These are phyloP conservation scores for Mylabris sibirica DNA, from an alignment of 2,888 invertebrate species.

Conservation along the genomic window DNA sequence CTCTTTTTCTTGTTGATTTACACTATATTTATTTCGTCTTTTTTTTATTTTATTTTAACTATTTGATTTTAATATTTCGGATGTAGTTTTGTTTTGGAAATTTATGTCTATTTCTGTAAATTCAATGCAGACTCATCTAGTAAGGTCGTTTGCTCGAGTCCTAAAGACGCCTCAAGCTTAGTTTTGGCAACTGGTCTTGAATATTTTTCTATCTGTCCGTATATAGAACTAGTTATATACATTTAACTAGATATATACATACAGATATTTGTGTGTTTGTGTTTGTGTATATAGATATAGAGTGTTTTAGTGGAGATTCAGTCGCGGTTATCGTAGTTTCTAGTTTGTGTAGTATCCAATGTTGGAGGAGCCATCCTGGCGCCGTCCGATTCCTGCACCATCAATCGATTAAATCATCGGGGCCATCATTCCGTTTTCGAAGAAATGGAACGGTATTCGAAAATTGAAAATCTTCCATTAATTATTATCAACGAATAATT, in stretches of 20 bases:
- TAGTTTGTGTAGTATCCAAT: constrained; percentile 24
- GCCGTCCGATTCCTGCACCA: constrained; percentile 32
- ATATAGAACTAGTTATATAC: background rate
- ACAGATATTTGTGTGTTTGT: background rate
- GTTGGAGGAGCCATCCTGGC: constrained; percentile 32
- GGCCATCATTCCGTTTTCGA: constrained; percentile 1
- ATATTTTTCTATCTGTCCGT: constrained; percentile 23
- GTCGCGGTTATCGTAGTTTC: constrained; percentile 13
- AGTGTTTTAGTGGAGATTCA: background rate
- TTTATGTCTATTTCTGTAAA: constrained; percentile 11
- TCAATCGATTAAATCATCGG: constrained; percentile 37
- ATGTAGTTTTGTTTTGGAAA: constrained; percentile 6
- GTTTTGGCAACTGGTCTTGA: constrained; percentile 31
- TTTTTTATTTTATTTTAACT: background rate
- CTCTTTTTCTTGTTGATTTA: background rate
- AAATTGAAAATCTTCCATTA: background rate
- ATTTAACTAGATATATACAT: background rate
- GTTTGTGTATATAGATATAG: background rate
- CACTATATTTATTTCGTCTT: constrained; percentile 5
- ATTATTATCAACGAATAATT: background rate
- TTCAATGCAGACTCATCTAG: constrained; percentile 13
- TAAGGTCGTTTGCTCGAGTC: constrained; percentile 13
- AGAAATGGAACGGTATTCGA: background rate
- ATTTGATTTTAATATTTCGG: constrained; percentile 11
- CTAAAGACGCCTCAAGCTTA: constrained; percentile 20